These are phyloP conservation scores for Lepidonotus clava DNA, from an alignment of 2,888 invertebrate species.

Conservation along the genomic window DNA sequence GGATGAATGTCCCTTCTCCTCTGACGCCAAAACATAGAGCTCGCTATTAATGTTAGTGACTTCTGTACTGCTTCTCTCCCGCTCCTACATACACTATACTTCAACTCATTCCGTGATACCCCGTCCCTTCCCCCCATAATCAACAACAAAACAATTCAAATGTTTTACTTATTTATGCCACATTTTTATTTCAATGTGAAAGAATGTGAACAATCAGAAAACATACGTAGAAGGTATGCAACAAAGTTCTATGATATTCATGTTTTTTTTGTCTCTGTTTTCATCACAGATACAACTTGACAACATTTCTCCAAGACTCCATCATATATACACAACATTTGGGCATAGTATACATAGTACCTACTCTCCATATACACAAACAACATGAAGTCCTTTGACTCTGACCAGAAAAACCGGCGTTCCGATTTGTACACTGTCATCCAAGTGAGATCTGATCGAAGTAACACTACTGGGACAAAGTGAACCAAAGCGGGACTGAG, in stretches of 20 bases:
- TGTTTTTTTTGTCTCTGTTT: conserved; percentile 4
- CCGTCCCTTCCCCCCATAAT: too few species aligned
- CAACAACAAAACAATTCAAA: too few species aligned
- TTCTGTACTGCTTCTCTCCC: too few species aligned
- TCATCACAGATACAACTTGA: conserved; percentile 22
- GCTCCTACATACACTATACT: too few species aligned
- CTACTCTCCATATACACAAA: conserved; percentile 27
- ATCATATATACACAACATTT: conserved; percentile 39
- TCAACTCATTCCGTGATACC: too few species aligned
- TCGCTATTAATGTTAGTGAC: too few species aligned
- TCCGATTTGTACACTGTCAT: too few species aligned
- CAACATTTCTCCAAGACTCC: conserved; percentile 12
- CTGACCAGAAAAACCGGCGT: too few species aligned
- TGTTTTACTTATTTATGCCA: conserved; percentile 25
- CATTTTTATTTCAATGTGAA: conserved; percentile 46
- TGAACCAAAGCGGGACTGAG: background rate
- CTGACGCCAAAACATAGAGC: too few species aligned
- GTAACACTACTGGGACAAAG: background rate
- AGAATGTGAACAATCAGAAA: conserved; percentile 42
- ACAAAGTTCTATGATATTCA: conserved; percentile 21
- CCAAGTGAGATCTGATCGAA: conserved; percentile 6
- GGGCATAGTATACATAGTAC: conserved; percentile 10
- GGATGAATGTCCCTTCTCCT: too few species aligned
- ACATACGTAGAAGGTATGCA: conserved; percentile 26
- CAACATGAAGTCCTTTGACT: background rate